Base-by-base conservation (phyloP, 2,797 vertebrate genomes). In the Prionace glauca region DNA sequence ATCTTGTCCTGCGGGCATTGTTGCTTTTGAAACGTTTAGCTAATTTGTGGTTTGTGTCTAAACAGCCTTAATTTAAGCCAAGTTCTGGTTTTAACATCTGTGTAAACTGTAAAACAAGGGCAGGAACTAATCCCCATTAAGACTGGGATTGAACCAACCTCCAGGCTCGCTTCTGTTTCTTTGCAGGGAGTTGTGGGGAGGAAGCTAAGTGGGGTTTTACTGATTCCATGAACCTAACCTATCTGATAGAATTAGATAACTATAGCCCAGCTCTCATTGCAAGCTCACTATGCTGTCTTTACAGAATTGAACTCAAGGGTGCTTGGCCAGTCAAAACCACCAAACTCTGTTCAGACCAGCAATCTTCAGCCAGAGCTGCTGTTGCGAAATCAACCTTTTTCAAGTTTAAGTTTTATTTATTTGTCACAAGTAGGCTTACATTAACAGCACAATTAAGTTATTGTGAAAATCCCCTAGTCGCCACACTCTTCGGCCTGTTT, bases 41-140 rank as follows among this genome's bases (percentile, higher is more conserved):
- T 91, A 65, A 91, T 65, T 91, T 91, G 88, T 67, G 60, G 88
- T 91, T 65, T 91, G 60, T 91, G 88, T 65, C 88, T 91, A 67
- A 91, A 8, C 32, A 67, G 62, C 16, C 60, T 91, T 91, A 91
- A 91, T 36, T 91, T 62, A 91, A 91, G 60, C 32, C 88, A 62
- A 22, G 32, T 62, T 60, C 12, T 65, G 88, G 60, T 1, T 90
- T 65, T 67, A 9, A 91, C 29, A 91, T 65, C 29, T 65, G 60
- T n/a, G 60, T 65, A 91, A 67, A 60, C 87, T 90, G 56, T 90
- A 90, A 90, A 90, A 91, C 60, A 91, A 91, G 88, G 56, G 77
- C 16, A 60, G 62, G 88, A 18, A 67, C 20, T 91, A 65, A 65
- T 65, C 62, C n/a, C 18, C 88, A 91, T n/a, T 67, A 22, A 8